A percentile compares a stretch with the other conserved stretches of the same genome.
Conservation (phyloP, 2,113 vertebrate species). For the Clarias macrocephalus region DNA sequence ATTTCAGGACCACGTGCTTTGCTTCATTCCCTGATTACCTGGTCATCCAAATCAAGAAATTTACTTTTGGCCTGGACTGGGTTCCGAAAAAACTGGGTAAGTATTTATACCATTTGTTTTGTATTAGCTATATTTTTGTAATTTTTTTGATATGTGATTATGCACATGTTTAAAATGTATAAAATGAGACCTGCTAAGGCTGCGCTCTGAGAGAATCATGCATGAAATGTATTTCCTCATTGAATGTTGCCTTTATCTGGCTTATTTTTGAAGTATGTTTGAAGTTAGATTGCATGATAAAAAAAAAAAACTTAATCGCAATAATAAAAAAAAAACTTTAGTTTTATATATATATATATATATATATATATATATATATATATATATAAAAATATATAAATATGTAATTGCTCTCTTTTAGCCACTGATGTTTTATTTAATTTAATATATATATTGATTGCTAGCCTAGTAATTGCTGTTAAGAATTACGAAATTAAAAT, state of each 20-base stretch:
- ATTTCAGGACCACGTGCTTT: constrained; percentile 89
- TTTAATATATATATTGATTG: background rate
- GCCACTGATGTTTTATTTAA: background rate
- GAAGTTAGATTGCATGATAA: background rate
- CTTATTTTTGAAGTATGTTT: background rate
- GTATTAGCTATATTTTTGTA: background rate
- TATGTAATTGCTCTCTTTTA: background rate
- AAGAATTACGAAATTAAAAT: too few species aligned
- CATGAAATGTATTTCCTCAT: background rate
- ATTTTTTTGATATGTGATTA: background rate
- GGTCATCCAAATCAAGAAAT: constrained; percentile 99
- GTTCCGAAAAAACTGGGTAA: constrained; percentile 98
- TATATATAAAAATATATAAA: too few species aligned
- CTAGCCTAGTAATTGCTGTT: too few species aligned
- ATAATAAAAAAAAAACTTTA: too few species aligned
- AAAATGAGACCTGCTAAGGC: background rate
- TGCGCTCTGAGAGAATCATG: background rate
- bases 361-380: too few species aligned
- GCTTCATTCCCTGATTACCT: constrained; percentile 98
- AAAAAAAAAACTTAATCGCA: too few species aligned
- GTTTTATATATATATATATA: too few species aligned
- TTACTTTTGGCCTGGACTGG: constrained; percentile 98
- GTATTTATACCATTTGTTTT: background rate
- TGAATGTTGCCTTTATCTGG: background rate
- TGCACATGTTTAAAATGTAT: background rate